These are phyloP conservation scores for Elegia similella DNA, from an alignment of 2,888 invertebrate genomes.

Conservation along the genomic window DNA sequence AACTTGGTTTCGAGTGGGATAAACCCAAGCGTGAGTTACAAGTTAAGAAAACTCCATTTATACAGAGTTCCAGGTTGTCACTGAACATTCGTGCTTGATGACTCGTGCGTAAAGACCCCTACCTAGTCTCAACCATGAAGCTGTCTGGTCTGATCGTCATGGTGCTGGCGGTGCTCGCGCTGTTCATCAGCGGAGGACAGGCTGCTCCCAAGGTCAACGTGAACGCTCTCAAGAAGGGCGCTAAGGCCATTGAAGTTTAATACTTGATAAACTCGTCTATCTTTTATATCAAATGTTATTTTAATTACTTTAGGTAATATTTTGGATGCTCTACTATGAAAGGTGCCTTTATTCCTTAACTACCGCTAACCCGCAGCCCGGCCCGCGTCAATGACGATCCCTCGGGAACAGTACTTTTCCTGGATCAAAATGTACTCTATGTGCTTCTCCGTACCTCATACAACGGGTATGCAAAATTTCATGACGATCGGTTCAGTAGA, in stretches of 20 bases:
- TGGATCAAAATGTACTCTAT: too few relatives aligned
- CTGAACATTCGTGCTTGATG: not conserved
- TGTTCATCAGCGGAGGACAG: constrained; percentile 18
- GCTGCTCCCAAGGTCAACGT: constrained; percentile 14
- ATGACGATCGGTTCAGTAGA: too few relatives aligned
- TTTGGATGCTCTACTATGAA: too few relatives aligned
- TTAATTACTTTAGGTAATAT: too few relatives aligned
- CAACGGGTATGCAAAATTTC: too few relatives aligned
- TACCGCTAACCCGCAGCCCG: too few relatives aligned
- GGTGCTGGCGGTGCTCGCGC: not conserved
- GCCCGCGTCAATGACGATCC: too few relatives aligned
- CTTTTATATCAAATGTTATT: too few relatives aligned
- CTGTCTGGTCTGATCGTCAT: constrained; percentile 20
- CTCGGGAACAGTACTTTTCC: too few relatives aligned
- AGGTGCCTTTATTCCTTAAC: too few relatives aligned
- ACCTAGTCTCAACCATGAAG: constrained; percentile 27
- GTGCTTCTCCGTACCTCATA: too few relatives aligned
- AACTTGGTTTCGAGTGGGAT: not conserved
- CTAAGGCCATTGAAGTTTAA: constrained; percentile 35
- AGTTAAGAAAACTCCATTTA: not conserved
- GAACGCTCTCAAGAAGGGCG: constrained; percentile 33
- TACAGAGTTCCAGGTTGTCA: not conserved
- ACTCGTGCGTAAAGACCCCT: not conserved
- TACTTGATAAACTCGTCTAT: too few relatives aligned
- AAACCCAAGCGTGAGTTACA: not conserved